Evolutionary conservation across 1,140 invertebrate species (phyloP).

Genomic region (Anthonomus grandis): DNA sequence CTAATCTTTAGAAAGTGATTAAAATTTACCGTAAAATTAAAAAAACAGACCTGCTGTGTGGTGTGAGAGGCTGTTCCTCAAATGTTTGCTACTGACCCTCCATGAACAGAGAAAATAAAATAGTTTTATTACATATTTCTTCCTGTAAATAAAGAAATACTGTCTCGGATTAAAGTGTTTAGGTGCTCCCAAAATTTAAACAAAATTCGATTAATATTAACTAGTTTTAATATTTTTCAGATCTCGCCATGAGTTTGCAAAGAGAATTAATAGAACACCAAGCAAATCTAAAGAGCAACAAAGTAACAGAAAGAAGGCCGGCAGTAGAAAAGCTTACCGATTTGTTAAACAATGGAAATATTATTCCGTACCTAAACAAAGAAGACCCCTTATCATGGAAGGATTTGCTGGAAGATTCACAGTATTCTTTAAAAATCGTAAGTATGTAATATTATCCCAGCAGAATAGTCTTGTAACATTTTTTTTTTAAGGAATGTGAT

Average conservation of each 20-base stretch:
- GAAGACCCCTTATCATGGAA: conserved; percentile 23
- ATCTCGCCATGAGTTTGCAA: conserved; percentile 24
- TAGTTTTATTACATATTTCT: no score
- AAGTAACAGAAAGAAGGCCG: conserved; percentile 30
- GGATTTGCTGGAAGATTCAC: conserved; percentile 19
- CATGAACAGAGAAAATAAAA: no score
- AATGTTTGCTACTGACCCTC: no score
- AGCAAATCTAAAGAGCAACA: conserved; percentile 20
- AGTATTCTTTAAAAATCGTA: conserved; percentile 33
- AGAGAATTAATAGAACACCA: conserved; percentile 23
- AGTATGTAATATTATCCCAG: background rate
- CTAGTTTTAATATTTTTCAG: no score
- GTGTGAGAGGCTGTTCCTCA: no score
- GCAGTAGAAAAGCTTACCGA: conserved; percentile 19
- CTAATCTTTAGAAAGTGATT: no score
- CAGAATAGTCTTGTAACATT: background rate
- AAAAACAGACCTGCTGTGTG: no score
- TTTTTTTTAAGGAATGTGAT: conserved; percentile 28
- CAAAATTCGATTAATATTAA: no score
- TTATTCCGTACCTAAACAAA: conserved; percentile 20
- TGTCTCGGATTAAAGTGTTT: no score
- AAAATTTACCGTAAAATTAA: no score
- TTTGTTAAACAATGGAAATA: conserved; percentile 21
- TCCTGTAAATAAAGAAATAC: no score
- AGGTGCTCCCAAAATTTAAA: no score